Evolutionary conservation across 2,797 vertebrate genomes (phyloP).

Genomic region (Danio albolineatus): DNA sequence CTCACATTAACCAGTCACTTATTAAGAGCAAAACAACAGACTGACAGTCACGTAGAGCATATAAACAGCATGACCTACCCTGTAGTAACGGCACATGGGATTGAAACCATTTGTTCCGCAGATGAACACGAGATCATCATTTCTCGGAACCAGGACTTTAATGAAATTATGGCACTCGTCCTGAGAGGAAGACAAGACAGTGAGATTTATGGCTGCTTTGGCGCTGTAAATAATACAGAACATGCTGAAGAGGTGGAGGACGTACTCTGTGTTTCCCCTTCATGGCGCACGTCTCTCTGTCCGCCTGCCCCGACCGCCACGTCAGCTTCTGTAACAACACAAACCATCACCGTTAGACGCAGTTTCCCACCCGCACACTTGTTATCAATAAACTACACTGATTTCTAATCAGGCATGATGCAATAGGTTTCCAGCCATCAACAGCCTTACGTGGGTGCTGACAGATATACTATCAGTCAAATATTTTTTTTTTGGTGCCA

Average conservation of each 20-base stretch:
- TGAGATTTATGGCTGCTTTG: constrained; percentile 17
- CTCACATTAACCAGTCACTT: constrained; percentile 46
- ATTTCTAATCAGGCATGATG: not conserved
- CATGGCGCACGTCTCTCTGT: constrained; percentile 95
- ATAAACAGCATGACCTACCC: constrained; percentile 79
- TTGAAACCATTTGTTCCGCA: constrained; percentile 98
- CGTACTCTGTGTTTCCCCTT: constrained; percentile 98
- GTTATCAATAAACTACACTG: not conserved
- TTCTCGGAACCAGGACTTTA: constrained; percentile 98
- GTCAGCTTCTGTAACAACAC: constrained; percentile 89
- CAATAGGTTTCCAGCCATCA: not conserved
- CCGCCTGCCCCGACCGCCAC: constrained; percentile 93
- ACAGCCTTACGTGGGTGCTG: too few species aligned
- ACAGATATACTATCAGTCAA: too few species aligned
- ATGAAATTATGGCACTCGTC: constrained; percentile 99
- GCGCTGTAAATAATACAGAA: constrained; percentile 25
- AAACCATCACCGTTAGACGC: constrained; percentile 54
- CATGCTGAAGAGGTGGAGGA: constrained; percentile 39
- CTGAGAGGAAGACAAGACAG: constrained; percentile 74
- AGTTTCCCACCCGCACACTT: constrained; percentile 31
- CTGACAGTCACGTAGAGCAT: constrained; percentile 15
- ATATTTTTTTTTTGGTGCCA: too few species aligned
- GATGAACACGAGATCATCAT: constrained; percentile 97
- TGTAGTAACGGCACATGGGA: constrained; percentile 98
- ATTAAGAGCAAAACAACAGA: constrained; percentile 27